phyloP scores from a whole-genome alignment of 2,797 vertebrate genomes.

The Esox masquinongy region DNA sequence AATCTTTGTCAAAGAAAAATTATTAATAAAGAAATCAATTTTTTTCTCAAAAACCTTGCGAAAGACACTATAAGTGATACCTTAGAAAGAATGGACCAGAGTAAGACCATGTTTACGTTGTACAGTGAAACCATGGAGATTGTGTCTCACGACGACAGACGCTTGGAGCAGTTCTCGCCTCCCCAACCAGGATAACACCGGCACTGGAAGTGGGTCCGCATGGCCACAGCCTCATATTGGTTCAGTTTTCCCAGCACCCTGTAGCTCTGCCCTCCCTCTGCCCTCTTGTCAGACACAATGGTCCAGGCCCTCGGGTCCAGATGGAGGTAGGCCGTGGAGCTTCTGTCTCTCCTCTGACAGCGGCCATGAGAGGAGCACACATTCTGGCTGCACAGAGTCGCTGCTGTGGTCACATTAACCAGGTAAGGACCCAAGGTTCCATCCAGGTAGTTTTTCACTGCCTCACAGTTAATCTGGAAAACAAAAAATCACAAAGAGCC shows the following conservation, averaged over 20 bases:
- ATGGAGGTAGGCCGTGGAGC: constrained; percentile 75
- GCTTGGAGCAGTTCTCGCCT: constrained; percentile 71
- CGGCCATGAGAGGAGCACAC: constrained; percentile 83
- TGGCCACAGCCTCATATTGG: constrained; percentile 30
- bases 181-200: constrained; percentile 83
- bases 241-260: constrained; percentile 58
- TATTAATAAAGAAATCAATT: too few species aligned
- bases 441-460: constrained; percentile 82
- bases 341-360: constrained; percentile 72
- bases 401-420: constrained; percentile 84
- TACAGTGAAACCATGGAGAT: background rate
- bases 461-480: constrained; percentile 78
- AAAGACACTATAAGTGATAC: too few species aligned
- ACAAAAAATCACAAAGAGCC: background rate
- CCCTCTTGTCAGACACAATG: constrained; percentile 60
- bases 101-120: too few species aligned
- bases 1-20: too few species aligned
- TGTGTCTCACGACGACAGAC: constrained; percentile 8
- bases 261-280: constrained; percentile 54
- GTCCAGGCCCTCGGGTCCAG: constrained; percentile 77
- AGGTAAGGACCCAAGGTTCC: constrained; percentile 82
- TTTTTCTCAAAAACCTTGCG: too few species aligned
- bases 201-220: constrained; percentile 79
- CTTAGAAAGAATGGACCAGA: too few species aligned
- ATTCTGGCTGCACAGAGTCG: constrained; percentile 79